Evolutionary conservation across 2,113 vertebrate species (phyloP), one percentile per base, ranked within the genome.

Genomic region (Lanius collurio): DNA sequence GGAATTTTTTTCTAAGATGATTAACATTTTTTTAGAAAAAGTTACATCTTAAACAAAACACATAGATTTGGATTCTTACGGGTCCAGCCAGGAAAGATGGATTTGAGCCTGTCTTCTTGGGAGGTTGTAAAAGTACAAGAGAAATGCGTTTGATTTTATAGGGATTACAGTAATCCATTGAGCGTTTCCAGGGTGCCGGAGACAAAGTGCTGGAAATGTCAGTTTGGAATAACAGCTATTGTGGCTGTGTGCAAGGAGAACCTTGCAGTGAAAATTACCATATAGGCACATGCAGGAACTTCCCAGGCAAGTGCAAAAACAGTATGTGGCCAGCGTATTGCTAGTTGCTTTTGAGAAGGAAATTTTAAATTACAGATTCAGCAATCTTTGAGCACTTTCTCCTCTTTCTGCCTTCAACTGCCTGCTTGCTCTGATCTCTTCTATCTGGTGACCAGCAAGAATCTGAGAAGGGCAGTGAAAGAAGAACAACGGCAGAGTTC

Each of bases 61-160:
- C 15, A 9, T 35, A 41, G 33, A 59, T 94, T 83, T 78, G 28
- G 59, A 44, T 28, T 56, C 62, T 30, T 55, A 15, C 2, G 7
- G 15, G 13, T 59, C 24, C 37, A 83, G 14, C 6, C 49, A 76
- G 28, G 30, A 62, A 57, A 69, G 42, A 74, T 31, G 67, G 20
- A 83, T 90, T 93, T 90, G 19, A 86, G 83, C 33, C 59, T 67
- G 21, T 60, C 64, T 90, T 76, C 94, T n/a, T 89, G 55, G 64
- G 89, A 95, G 76, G 68, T 33, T 86, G 56, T 60, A 94, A 65
- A 18, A 52, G 41, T 33, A 55, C 28, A 60, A 77, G 57, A 94
- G 39, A 91, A 92, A 82, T 69, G 41, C 2, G 0, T 87, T 92
- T 79, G 83, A 84, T 87, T 91, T 91, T 77, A 59, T n/a, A 64